phyloP scores from a whole-genome alignment of 2,888 invertebrate genomes.

The Notodonta dromedarius region DNA sequence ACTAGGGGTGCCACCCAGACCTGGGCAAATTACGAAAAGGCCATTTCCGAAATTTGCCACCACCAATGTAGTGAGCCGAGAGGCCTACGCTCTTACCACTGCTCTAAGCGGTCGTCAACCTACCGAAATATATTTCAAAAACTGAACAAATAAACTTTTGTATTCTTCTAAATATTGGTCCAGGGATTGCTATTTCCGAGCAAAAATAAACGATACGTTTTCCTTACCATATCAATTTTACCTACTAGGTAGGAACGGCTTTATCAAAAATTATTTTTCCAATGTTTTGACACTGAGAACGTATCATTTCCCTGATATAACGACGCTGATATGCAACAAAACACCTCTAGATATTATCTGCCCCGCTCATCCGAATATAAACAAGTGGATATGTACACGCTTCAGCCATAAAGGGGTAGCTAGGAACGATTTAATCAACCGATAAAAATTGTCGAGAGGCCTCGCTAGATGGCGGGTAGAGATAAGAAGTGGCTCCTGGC shows the following conservation, averaged over 20 bases:
- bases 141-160: not conserved
- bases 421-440: slow-evolving; percentile 73
- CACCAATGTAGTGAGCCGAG: too few species aligned
- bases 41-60: too few species aligned
- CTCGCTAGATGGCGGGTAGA: slow-evolving; percentile 63
- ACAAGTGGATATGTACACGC: slow-evolving; percentile 61
- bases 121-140: too few species aligned
- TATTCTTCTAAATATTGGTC: not conserved
- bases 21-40: too few species aligned
- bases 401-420: slow-evolving; percentile 73
- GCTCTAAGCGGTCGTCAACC: too few species aligned
- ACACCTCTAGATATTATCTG: slow-evolving; percentile 59
- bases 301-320: slow-evolving; percentile 33
- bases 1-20: too few species aligned
- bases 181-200: not conserved
- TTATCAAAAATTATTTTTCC: slow-evolving; percentile 14
- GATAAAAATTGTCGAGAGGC: slow-evolving; percentile 72
- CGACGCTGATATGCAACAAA: slow-evolving; percentile 40
- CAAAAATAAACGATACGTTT: not conserved
- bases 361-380: slow-evolving; percentile 57
- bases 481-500: slow-evolving; percentile 55
- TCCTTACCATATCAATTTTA: not conserved
- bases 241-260: not conserved
- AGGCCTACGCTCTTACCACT: too few species aligned
- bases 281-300: slow-evolving; percentile 24